Percentiles rank a stretch among this genome's conserved stretches.
Conservation (phyloP, 2,888 invertebrate genomes). For the Mimachlamys varia region DNA sequence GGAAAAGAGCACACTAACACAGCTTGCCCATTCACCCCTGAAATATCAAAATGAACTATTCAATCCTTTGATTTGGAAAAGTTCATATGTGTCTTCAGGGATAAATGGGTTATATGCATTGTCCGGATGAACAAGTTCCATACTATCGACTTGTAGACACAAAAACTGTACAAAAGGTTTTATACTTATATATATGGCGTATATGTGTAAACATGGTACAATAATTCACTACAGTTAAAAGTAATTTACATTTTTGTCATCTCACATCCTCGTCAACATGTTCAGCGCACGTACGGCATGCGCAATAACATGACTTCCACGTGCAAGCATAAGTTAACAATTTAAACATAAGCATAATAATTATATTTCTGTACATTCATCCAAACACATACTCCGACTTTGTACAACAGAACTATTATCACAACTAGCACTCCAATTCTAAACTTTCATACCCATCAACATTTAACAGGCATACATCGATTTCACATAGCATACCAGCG, state of each 20-base stretch:
- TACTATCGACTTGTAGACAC: background rate
- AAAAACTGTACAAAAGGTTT: background rate
- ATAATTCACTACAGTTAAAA: background rate
- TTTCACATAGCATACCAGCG: background rate
- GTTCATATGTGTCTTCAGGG: too few relatives aligned
- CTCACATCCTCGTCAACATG: background rate
- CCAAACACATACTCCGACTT: background rate
- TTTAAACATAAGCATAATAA: background rate
- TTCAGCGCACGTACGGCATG: background rate
- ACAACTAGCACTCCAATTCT: background rate
- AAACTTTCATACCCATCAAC: background rate
- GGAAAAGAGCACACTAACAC: too few relatives aligned
- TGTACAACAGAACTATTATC: background rate
- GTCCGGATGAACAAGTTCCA: background rate
- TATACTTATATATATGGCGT: conserved; percentile 6
- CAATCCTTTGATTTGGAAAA: too few relatives aligned
- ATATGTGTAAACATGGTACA: conserved; percentile 1
- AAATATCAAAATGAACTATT: too few relatives aligned
- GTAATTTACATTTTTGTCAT: background rate
- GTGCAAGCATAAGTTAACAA: background rate
- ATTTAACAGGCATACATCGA: background rate
- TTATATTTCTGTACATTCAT: background rate
- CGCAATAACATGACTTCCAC: background rate
- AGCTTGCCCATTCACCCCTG: too few relatives aligned
- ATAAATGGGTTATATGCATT: too few relatives aligned